Conservation (phyloP, 2,888 invertebrate genomes). For the Meghimatium bilineatum region DNA sequence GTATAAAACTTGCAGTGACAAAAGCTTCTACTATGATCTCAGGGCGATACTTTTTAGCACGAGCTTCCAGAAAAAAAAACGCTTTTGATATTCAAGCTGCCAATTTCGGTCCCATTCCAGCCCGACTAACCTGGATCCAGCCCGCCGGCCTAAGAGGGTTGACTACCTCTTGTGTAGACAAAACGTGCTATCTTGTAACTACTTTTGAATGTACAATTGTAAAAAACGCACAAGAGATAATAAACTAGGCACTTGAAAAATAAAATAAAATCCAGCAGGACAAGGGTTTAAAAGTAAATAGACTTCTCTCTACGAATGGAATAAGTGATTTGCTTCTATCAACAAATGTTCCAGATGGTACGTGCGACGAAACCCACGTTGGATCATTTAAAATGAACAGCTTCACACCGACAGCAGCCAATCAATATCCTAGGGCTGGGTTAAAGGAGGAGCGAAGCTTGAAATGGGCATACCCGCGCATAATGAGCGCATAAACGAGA, state of each 20-base stretch:
- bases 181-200: too few relatives aligned
- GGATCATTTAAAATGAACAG: constrained; percentile 33
- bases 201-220: too few relatives aligned
- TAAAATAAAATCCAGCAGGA: neutral
- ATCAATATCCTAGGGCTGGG: neutral
- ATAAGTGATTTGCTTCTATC: constrained; percentile 38
- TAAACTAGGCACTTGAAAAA: neutral
- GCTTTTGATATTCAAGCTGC: too few relatives aligned
- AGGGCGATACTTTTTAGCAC: too few relatives aligned
- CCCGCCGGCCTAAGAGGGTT: too few relatives aligned
- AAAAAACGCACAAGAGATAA: constrained; percentile 1
- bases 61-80: too few relatives aligned
- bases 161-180: too few relatives aligned
- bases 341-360: constrained; percentile 20
- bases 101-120: too few relatives aligned
- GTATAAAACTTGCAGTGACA: too few relatives aligned
- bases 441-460: neutral
- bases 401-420: constrained; percentile 31
- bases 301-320: constrained; percentile 24
- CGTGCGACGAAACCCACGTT: constrained; percentile 22
- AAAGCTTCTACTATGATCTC: too few relatives aligned
- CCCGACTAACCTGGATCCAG: too few relatives aligned
- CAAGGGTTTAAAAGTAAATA: constrained; percentile 37
- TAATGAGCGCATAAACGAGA: constrained; percentile 39
- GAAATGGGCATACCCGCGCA: neutral